Evolutionary conservation across 2,888 invertebrate genomes (phyloP).

Genomic region (Philereme transversata): DNA sequence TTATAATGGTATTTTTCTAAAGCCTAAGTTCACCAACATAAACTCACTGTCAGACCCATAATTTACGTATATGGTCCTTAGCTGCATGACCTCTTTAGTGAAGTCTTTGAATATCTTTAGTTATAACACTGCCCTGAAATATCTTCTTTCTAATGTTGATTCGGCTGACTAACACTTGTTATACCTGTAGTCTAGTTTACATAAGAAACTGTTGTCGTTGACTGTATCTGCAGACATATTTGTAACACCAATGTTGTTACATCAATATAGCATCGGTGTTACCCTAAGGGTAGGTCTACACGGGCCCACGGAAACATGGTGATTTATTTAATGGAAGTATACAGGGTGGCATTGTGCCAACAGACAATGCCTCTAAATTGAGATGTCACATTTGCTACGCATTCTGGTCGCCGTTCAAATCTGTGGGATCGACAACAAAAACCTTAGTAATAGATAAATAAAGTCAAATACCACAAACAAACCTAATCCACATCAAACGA

Average conservation of each 20-base stretch:
- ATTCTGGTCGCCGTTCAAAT: conserved; percentile 51
- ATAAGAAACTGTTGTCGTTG: not conserved
- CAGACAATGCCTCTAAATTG: conserved; percentile 76
- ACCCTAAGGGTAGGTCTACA: conserved; percentile 24
- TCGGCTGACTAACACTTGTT: too few relatives aligned
- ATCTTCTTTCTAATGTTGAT: too few relatives aligned
- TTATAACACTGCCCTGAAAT: too few relatives aligned
- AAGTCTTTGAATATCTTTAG: too few relatives aligned
- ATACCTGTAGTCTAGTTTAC: too few relatives aligned
- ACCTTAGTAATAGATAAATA: conserved; percentile 68
- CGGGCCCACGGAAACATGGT: conserved; percentile 36
- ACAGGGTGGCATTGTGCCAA: conserved; percentile 41
- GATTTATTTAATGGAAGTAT: conserved; percentile 43
- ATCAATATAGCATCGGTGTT: not conserved
- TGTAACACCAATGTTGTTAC: not conserved
- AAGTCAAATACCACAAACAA: conserved; percentile 61
- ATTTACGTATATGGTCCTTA: too few relatives aligned
- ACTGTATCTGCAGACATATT: conserved; percentile 5
- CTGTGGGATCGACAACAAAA: conserved; percentile 61
- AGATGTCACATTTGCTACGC: conserved; percentile 74
- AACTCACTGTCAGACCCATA: too few relatives aligned
- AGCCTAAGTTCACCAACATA: too few relatives aligned
- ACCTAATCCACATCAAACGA: conserved; percentile 10
- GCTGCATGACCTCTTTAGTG: too few relatives aligned
- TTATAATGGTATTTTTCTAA: too few relatives aligned